phyloP scores from a whole-genome alignment of 2,888 invertebrate genomes.

The Amiota minor region DNA sequence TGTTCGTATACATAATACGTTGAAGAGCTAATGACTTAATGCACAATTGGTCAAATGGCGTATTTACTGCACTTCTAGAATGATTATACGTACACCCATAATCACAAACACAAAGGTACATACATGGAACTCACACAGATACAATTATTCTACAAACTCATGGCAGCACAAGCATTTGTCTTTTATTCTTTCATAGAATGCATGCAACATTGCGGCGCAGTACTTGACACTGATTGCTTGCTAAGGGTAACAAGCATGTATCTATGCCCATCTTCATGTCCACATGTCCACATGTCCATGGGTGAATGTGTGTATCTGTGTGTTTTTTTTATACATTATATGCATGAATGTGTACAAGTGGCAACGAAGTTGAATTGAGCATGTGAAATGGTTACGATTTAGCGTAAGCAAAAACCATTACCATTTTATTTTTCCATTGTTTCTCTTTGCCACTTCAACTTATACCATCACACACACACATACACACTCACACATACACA shows the following conservation, averaged over 20 bases:
- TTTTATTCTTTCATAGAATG: constrained; percentile 51
- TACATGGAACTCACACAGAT: no score
- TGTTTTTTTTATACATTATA: no score
- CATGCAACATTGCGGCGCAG: constrained; percentile 47
- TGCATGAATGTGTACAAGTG: no score
- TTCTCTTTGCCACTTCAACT: not conserved
- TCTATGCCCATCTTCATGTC: no score
- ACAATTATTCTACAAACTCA: no score
- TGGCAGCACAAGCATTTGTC: not conserved
- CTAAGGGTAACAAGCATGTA: no score
- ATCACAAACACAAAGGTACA: constrained; percentile 8
- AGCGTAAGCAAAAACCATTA: no score
- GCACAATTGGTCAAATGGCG: constrained; percentile 46
- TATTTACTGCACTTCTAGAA: constrained; percentile 28
- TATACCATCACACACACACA: not conserved
- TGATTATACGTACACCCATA: constrained; percentile 32
- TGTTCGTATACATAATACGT: not conserved
- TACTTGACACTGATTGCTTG: constrained; percentile 65
- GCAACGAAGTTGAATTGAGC: no score
- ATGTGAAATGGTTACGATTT: no score
- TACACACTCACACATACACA: not conserved
- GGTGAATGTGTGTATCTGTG: no score
- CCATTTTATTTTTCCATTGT: not conserved
- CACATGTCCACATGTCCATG: no score
- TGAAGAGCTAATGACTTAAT: constrained; percentile 43